These are phyloP conservation scores for Dusona sp. DNA, from an alignment of 2,888 invertebrate species.

Conservation along the genomic window DNA sequence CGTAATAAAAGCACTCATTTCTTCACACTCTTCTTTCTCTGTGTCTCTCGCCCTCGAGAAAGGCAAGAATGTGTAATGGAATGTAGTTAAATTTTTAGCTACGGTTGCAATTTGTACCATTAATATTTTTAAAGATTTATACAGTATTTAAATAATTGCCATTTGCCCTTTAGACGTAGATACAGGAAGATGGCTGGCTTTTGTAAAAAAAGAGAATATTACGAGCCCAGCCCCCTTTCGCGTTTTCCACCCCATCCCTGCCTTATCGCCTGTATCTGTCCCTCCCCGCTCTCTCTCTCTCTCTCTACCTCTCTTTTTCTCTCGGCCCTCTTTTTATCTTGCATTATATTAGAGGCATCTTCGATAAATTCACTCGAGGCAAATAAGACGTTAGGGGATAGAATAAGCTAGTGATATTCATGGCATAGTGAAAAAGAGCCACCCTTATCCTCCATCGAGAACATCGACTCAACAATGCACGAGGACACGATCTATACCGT, in stretches of 20 bases:
- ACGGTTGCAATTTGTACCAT: not conserved
- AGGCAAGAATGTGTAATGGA: not conserved
- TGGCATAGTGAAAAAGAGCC: slow-evolving; percentile 54
- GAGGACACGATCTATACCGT: slow-evolving; percentile 51
- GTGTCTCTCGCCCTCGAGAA: not conserved
- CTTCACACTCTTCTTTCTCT: not conserved
- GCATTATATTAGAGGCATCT: slow-evolving; percentile 54
- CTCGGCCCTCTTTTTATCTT: slow-evolving; percentile 1
- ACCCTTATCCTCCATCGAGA: slow-evolving; percentile 66
- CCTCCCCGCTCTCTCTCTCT: not conserved
- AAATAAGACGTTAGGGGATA: slow-evolving; percentile 75
- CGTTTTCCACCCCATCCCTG: slow-evolving; percentile 7
- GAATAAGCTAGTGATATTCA: slow-evolving; percentile 68
- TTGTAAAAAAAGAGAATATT: not conserved
- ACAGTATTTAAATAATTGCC: not conserved
- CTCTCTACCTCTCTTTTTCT: not conserved
- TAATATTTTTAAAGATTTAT: not conserved
- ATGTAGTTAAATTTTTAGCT: not conserved
- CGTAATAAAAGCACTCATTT: slow-evolving; percentile 42
- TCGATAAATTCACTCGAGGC: slow-evolving; percentile 74
- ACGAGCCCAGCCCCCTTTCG: not conserved
- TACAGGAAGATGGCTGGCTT: not conserved
- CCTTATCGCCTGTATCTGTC: not conserved
- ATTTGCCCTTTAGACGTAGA: not conserved
- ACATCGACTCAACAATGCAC: slow-evolving; percentile 70